Evolutionary conservation across 53 echinoderm and acorn worm genomes (phyloP), one percentile per base, ranked within the genome.

Genomic region (Glandiceps talaboti): DNA sequence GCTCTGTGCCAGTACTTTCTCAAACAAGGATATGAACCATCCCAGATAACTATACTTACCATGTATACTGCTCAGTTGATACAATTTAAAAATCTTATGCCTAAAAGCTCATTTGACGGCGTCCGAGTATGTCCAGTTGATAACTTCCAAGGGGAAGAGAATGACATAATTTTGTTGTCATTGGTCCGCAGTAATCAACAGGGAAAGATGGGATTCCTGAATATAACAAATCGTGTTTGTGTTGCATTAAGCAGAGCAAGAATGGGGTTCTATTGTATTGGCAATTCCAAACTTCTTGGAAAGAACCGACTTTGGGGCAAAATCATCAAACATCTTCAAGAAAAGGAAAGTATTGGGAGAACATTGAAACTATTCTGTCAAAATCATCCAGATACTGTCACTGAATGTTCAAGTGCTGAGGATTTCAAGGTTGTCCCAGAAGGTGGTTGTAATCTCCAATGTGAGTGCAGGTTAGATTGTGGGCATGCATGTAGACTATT

Each of bases 391-490:
- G 81, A 80, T 14, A 81, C 77, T 28, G 74, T 30, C 6, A 84
- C 86, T 25, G 28, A 73, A 30, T 88, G 86, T 30, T 32, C 32
- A 30, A 76, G 76, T n/a, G 77, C 75, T 0, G 29, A 77, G 20
- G 94, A 94, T 78, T 94, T 94, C 76, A 31, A 77, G 0, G 88
- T 84, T 14, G 86, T 80, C 28, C 86, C 88, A 30, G 81, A 81
- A 14, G 94, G 94, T n/a, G 90, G 94, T 1, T 94, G 90, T 30
- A 45, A 79, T 30, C 28, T n/a, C n/a, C 75, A 29, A n/a, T 93
- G 93, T 75, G 84, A 84, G 0, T 45, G 74, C 1, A 82, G 86
- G 73, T 79, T 93, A 1, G 31, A 74, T 0, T 94, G 94, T 77
- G 88, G 88, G 12, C 94, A 94, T 30, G 78, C 74, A 10, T 94